phyloP scores from a whole-genome alignment of 2,888 invertebrate species.

The Athetis lepigone region DNA sequence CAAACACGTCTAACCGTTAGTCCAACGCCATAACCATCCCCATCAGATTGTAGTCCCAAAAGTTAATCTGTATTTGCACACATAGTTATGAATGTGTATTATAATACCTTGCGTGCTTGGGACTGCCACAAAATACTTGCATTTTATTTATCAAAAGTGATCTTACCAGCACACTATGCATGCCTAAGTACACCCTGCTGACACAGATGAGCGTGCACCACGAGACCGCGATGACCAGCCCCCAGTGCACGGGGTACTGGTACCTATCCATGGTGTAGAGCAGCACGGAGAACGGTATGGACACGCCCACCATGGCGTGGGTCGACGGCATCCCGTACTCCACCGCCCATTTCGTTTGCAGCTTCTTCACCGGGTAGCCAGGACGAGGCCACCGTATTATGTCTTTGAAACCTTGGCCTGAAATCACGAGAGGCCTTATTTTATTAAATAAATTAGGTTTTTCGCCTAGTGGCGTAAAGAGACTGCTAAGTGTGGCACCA shows the following conservation, averaged over 20 bases:
- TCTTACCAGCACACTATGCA: conserved; percentile 97
- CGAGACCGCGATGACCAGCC: conserved; percentile 90
- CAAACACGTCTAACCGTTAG: too few species aligned
- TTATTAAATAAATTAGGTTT: not conserved
- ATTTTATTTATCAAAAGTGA: not conserved
- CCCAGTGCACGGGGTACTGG: conserved; percentile 92
- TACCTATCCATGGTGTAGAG: conserved; percentile 95
- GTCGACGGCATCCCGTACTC: conserved; percentile 99
- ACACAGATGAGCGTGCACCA: conserved; percentile 95
- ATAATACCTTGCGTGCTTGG: too few species aligned
- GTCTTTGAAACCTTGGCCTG: conserved; percentile 97
- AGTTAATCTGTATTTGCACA: too few species aligned
- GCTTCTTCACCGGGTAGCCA: conserved; percentile 94
- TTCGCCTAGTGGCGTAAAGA: not conserved
- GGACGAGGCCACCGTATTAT: conserved; percentile 96
- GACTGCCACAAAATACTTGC: too few species aligned
- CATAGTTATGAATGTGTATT: too few species aligned
- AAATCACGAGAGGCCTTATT: conserved; percentile 54
- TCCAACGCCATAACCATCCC: too few species aligned
- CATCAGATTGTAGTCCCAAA: too few species aligned
- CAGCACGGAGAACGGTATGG: conserved; percentile 96
- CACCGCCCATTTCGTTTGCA: conserved; percentile 96
- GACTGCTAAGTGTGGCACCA: not conserved
- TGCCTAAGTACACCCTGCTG: conserved; percentile 97
- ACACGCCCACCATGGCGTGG: conserved; percentile 97